These are phyloP conservation scores for Megaceryle maxima DNA, from an alignment of 2,113 vertebrate genomes.

Conservation along the genomic window DNA sequence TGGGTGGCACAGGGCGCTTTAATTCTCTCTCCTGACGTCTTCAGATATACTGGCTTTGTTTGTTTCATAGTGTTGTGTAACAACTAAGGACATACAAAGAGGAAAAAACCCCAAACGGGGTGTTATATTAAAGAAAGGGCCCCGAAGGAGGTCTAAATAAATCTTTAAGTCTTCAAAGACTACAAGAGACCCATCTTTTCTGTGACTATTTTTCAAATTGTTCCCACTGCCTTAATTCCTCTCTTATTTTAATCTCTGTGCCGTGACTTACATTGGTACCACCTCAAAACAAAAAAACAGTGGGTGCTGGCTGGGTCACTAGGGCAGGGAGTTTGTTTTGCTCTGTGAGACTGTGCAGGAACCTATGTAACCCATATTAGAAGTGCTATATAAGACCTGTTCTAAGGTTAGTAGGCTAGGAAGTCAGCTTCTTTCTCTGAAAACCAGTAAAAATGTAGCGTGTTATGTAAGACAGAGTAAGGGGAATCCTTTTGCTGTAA, in stretches of 20 bases:
- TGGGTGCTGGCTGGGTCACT: background rate
- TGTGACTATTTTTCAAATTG: background rate
- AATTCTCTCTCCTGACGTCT: background rate
- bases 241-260: background rate
- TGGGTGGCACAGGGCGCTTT: background rate
- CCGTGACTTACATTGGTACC: background rate
- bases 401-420: background rate
- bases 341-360: background rate
- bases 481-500: background rate
- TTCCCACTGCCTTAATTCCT: background rate
- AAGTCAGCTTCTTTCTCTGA: background rate
- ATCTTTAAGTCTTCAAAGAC: background rate
- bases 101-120: background rate
- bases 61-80: background rate
- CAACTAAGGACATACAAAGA: background rate
- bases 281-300: background rate
- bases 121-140: background rate
- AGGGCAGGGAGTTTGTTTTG: background rate
- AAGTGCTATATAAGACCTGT: background rate
- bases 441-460: background rate
- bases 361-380: accelerated
- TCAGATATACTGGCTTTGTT: background rate
- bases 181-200: background rate
- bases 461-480: background rate
- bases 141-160: background rate